A percentile compares a stretch with the other conserved stretches of the same genome.
Conservation (phyloP, 2,113 vertebrate species). For the Panthera leo region DNA sequence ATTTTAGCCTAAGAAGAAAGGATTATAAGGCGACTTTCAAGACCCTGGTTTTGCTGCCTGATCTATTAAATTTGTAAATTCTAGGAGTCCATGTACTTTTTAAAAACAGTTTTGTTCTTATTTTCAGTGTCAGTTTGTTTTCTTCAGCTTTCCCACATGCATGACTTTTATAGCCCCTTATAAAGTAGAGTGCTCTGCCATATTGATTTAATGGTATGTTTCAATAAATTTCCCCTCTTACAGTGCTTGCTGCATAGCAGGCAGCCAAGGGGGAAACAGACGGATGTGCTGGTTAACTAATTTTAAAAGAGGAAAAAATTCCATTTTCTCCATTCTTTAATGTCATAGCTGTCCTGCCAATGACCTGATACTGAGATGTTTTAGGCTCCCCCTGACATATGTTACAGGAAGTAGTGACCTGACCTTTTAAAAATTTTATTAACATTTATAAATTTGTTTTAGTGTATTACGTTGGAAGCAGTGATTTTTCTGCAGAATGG, state of each 20-base stretch:
- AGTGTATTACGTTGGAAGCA: constrained; percentile 58
- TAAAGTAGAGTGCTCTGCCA: constrained; percentile 24
- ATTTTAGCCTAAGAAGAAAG: constrained; percentile 3
- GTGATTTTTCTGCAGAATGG: constrained; percentile 58
- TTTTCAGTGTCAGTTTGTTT: constrained; percentile 37
- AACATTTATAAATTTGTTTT: constrained; percentile 84
- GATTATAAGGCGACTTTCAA: background rate
- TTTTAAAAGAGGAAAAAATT: constrained; percentile 62
- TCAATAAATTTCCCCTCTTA: constrained; percentile 53
- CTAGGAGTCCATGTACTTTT: background rate
- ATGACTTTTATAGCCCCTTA: constrained; percentile 41
- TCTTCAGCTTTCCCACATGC: constrained; percentile 18
- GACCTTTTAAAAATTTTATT: constrained; percentile 84
- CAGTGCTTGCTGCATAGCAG: constrained; percentile 45
- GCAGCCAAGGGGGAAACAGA: constrained; percentile 54
- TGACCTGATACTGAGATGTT: constrained; percentile 78
- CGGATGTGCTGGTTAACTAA: constrained; percentile 60
- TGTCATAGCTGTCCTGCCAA: constrained; percentile 77
- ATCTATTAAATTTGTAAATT: background rate
- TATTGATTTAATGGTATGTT: constrained; percentile 72
- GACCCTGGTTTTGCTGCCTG: background rate
- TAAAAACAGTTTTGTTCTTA: background rate
- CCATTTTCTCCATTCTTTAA: constrained; percentile 70
- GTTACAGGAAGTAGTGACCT: constrained; percentile 74
- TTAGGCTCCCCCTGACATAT: constrained; percentile 63